These are phyloP conservation scores for Steatocranus sp. DNA, from an alignment of 2,797 vertebrate genomes.

Conservation along the genomic window DNA sequence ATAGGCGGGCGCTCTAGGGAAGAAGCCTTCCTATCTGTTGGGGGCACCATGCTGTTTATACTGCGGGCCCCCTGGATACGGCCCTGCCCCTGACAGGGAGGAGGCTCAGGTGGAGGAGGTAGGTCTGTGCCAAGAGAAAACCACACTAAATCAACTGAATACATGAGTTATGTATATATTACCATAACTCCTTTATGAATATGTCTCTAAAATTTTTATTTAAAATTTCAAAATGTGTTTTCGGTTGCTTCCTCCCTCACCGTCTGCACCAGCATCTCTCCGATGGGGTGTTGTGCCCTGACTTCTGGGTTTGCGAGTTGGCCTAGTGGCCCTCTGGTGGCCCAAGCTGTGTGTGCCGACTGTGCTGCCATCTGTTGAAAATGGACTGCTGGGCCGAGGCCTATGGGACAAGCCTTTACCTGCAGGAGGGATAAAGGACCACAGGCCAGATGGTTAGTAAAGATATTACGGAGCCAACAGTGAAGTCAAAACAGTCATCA, in stretches of 20 bases:
- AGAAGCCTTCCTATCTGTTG: conserved; percentile 87
- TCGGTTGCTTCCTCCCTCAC: conserved; percentile 76
- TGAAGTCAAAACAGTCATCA: neutral
- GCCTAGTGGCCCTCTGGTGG: conserved; percentile 85
- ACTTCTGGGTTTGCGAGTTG: conserved; percentile 91
- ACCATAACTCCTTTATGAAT: neutral
- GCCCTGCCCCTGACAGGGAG: conserved; percentile 88
- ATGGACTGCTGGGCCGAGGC: conserved; percentile 91
- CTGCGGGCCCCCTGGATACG: conserved; percentile 82
- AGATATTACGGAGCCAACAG: neutral
- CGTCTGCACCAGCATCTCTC: conserved; percentile 90
- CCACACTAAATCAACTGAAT: neutral
- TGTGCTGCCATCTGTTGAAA: conserved; percentile 93
- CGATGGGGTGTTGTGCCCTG: conserved; percentile 86
- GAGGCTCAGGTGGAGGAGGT: conserved; percentile 97
- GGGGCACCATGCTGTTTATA: conserved; percentile 71
- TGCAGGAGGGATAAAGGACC: conserved; percentile 56
- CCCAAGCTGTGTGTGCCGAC: conserved; percentile 87
- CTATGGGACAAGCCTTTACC: conserved; percentile 93
- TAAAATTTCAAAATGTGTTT: conserved; percentile 8
- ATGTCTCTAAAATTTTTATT: neutral
- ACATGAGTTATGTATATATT: neutral
- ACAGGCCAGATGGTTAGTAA: conserved; percentile 35
- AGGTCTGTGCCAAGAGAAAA: conserved; percentile 80
- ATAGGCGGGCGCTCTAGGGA: conserved; percentile 91